These are phyloP conservation scores for Cherax quadricarinatus DNA, from an alignment of 1,140 invertebrate species.

Conservation along the genomic window DNA sequence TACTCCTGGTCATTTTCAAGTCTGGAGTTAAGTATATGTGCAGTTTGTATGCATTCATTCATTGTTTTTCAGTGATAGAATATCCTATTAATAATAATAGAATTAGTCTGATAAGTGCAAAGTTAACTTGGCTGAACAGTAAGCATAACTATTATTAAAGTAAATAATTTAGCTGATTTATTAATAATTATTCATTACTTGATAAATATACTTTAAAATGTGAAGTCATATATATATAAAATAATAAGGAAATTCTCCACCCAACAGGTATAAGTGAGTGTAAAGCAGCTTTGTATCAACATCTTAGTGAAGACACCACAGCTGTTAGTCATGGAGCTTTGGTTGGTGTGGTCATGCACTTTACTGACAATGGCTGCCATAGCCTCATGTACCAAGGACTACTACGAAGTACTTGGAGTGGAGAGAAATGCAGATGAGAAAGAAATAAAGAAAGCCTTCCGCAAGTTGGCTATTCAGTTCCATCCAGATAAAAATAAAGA, in stretches of 20 bases:
- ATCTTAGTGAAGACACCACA: not conserved
- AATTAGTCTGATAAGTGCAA: not conserved
- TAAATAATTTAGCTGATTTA: too few relatives aligned
- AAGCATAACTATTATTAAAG: too few relatives aligned
- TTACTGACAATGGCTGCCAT: conserved; percentile 75
- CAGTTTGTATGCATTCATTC: not conserved
- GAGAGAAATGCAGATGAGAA: conserved; percentile 92
- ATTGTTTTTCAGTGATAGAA: not conserved
- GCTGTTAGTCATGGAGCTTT: conserved; percentile 17
- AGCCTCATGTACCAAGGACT: conserved; percentile 84
- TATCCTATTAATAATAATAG: not conserved
- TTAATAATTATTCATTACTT: too few relatives aligned
- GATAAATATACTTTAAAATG: too few relatives aligned
- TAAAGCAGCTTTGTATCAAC: too few relatives aligned
- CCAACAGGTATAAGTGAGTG: not conserved
- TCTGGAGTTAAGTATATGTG: not conserved
- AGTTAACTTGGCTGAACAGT: too few relatives aligned
- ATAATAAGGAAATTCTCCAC: not conserved
- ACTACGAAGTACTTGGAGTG: conserved; percentile 95
- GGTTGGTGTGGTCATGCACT: not conserved
- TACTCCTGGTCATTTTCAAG: not conserved
- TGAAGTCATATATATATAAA: too few relatives aligned
- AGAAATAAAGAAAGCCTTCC: conserved; percentile 98
- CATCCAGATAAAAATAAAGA: conserved; percentile 99
- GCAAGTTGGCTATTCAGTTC: conserved; percentile 97